phyloP scores from a whole-genome alignment of 2,797 vertebrate species.

The Cyprinodon diabolis region DNA sequence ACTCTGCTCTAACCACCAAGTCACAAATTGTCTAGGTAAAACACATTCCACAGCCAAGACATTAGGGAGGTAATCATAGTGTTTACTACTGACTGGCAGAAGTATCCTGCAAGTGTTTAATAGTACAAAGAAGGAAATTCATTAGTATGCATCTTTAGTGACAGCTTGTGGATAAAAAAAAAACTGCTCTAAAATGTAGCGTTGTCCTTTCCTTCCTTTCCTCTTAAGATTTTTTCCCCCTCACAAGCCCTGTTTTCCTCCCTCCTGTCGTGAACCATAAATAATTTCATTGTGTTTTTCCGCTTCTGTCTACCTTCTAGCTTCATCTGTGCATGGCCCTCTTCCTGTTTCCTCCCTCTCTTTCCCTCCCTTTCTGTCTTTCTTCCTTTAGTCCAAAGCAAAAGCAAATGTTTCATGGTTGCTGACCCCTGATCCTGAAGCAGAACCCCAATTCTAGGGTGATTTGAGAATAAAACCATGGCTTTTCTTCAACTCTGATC shows the following conservation, averaged over 20 bases:
- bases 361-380: background rate
- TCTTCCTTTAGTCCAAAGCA: slow-evolving; percentile 39
- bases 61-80: background rate
- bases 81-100: background rate
- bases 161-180: slow-evolving; percentile 30
- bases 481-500: slow-evolving; percentile 22
- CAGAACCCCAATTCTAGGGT: slow-evolving; percentile 40
- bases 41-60: no score
- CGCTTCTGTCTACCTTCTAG: slow-evolving; percentile 16
- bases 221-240: slow-evolving; percentile 22
- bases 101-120: background rate
- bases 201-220: slow-evolving; percentile 16
- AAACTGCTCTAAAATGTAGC: slow-evolving; percentile 11
- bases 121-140: background rate
- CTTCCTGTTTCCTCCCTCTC: slow-evolving; percentile 38
- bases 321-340: slow-evolving; percentile 24
- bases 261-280: slow-evolving; percentile 54
- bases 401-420: slow-evolving; percentile 58
- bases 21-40: no score
- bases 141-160: background rate
- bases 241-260: slow-evolving; percentile 26
- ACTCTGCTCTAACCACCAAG: no score
- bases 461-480: slow-evolving; percentile 49
- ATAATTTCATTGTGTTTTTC: slow-evolving; percentile 46
- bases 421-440: slow-evolving; percentile 49